Evolutionary conservation across 2,888 invertebrate species (phyloP).

Genomic region (Laothoe populi): DNA sequence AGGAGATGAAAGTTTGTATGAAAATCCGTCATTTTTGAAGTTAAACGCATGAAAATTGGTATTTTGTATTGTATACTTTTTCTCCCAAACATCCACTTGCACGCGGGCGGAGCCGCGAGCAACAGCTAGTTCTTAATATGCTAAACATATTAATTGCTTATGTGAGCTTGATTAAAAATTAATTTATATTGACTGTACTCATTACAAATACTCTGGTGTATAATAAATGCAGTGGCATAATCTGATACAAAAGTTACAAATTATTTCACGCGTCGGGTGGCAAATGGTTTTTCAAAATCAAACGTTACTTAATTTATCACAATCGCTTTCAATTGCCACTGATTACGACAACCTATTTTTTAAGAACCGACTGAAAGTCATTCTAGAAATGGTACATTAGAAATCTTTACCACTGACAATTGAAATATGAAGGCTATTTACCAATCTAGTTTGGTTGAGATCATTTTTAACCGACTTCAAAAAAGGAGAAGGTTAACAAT

Average conservation of each 20-base stretch:
- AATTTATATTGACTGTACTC: too few species aligned
- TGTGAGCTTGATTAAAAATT: too few species aligned
- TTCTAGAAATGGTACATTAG: background rate
- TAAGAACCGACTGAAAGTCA: constrained; percentile 5
- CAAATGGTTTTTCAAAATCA: background rate
- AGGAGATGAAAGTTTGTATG: too few species aligned
- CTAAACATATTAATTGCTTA: too few species aligned
- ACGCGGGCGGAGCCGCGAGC: too few species aligned
- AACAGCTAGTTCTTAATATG: too few species aligned
- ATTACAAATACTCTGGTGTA: background rate
- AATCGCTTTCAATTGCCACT: constrained; percentile 14
- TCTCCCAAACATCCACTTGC: too few species aligned
- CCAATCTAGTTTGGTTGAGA: background rate
- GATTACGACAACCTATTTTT: constrained; percentile 14
- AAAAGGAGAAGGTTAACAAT: too few species aligned
- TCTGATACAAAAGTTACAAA: background rate
- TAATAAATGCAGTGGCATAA: background rate
- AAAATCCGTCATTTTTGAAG: too few species aligned
- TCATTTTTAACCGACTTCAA: too few species aligned
- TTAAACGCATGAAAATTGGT: too few species aligned
- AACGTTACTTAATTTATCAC: constrained; percentile 5
- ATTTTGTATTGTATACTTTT: too few species aligned
- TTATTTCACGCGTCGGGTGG: background rate
- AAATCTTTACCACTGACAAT: background rate
- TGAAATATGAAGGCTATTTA: constrained; percentile 3